phyloP scores from a whole-genome alignment of 2,888 invertebrate genomes.

The Pristionchus arcanus region DNA sequence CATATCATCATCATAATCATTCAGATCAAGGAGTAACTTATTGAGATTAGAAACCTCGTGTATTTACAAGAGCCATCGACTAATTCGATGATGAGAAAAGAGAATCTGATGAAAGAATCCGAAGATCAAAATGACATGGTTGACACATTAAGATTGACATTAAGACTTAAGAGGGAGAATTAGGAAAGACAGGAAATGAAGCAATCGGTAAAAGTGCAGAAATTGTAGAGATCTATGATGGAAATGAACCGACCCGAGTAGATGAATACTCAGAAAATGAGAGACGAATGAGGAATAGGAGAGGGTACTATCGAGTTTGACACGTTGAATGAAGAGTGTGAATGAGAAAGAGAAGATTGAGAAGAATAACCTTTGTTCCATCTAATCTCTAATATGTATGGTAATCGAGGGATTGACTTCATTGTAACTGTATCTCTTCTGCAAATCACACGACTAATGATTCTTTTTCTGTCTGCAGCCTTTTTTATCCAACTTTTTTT shows the following conservation, averaged over 20 bases:
- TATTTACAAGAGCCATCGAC: not conserved
- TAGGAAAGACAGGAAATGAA: conserved; percentile 1
- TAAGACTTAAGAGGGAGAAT: not conserved
- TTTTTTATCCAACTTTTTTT: not conserved
- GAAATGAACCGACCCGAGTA: not conserved
- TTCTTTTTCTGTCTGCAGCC: conserved; percentile 12
- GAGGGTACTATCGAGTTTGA: not conserved
- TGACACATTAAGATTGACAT: not conserved
- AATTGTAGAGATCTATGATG: not conserved
- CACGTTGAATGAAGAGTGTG: not conserved
- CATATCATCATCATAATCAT: not conserved
- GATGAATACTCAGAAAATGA: conserved; percentile 9
- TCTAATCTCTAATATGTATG: not conserved
- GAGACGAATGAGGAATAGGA: not conserved
- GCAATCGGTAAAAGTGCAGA: not conserved
- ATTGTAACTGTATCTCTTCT: not conserved
- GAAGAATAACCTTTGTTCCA: not conserved
- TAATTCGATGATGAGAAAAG: conserved; percentile 27
- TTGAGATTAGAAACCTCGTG: not conserved
- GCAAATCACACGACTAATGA: not conserved
- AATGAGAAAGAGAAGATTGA: not conserved
- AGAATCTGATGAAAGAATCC: not conserved
- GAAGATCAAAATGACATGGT: conserved; percentile 6
- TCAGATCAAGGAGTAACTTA: not conserved
- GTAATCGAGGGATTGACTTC: not conserved